Conservation (phyloP, 2,797 vertebrate genomes). For the Centroberyx gerrardi region DNA sequence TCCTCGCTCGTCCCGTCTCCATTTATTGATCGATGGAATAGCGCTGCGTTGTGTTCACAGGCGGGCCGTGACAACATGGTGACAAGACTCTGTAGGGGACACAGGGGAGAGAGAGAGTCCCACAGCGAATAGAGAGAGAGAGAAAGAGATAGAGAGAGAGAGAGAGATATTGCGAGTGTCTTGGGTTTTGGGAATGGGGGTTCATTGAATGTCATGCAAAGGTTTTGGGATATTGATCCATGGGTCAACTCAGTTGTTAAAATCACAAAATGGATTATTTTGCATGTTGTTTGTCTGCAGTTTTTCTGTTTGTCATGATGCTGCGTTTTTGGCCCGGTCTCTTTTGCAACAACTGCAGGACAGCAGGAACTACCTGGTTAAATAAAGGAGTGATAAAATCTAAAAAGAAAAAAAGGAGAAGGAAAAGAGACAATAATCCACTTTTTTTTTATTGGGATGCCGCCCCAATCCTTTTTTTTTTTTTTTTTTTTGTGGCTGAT, state of each 20-base stretch:
- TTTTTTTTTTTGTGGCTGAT: slow-evolving; percentile 21
- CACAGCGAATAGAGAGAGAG: background rate
- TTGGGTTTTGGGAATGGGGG: too few relatives aligned
- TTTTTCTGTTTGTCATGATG: too few relatives aligned
- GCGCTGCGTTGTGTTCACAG: slow-evolving; percentile 68
- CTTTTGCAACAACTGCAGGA: too few relatives aligned
- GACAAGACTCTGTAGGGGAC: slow-evolving; percentile 67
- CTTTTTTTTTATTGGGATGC: slow-evolving; percentile 16
- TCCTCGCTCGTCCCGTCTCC: slow-evolving; percentile 54
- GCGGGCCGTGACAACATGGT: slow-evolving; percentile 54
- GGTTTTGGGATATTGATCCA: too few relatives aligned
- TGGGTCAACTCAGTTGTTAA: too few relatives aligned
- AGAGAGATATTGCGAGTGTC: too few relatives aligned
- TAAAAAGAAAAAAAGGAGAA: background rate
- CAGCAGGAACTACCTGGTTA: background rate
- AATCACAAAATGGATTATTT: too few relatives aligned
- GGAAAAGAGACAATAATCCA: background rate
- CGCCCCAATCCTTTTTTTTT: background rate
- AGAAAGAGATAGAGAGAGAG: background rate
- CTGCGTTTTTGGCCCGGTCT: too few relatives aligned
- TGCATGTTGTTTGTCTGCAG: too few relatives aligned
- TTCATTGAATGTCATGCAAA: too few relatives aligned
- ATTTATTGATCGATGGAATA: slow-evolving; percentile 78
- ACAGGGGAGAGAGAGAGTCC: background rate
- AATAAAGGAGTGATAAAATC: background rate